Base-by-base conservation (phyloP, 2,113 vertebrate species). In the Etheostoma spectabile region DNA sequence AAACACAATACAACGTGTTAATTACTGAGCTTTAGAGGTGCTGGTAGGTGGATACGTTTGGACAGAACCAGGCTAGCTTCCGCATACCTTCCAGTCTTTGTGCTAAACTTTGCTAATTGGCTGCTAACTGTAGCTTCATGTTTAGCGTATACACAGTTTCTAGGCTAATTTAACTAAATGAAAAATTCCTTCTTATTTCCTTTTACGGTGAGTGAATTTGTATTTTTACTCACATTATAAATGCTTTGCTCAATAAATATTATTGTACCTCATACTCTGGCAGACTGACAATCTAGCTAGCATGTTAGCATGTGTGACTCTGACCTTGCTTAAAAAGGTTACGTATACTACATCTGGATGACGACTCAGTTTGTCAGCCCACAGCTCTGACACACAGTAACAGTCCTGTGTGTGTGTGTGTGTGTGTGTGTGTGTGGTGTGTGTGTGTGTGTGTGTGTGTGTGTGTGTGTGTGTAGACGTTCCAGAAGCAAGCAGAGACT, bases 401-500 rank as follows among this genome's bases (percentile, higher is more conserved):
- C 60, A 21, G 35, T 48, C 4, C 24, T 71, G 12, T 57, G 52
- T 57, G 33, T 56, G 52, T 74, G 68, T 82, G 55, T 62, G 53
- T 74, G 69, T 72, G 66, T 75, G 55, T 77, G 51, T 70, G 66
- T 64, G 62, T 79, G 66, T 69, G 64, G 59, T 82, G 62, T 80
- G 67, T 70, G 74, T 63, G 51, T 67, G 67, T 76, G 65, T 74
- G 51, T 62, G 35, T 68, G 30, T 83, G 51, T 80, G 56, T 69
- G 56, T 80, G 52, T 78, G 64, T 68, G 73, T 67, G 52, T 60
- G 70, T 79, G 62, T 70, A 94, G 87, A 93, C 88, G 87, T 95
- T 95, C 78, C 94, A 99, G 96, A 99, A 97, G 83, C 96, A 95
- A 86, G 95, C 93, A 24, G 98, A 99, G 95, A 98, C 96, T 75